phyloP scores from a whole-genome alignment of 2,797 vertebrate genomes.

The Sebastes itinus region DNA sequence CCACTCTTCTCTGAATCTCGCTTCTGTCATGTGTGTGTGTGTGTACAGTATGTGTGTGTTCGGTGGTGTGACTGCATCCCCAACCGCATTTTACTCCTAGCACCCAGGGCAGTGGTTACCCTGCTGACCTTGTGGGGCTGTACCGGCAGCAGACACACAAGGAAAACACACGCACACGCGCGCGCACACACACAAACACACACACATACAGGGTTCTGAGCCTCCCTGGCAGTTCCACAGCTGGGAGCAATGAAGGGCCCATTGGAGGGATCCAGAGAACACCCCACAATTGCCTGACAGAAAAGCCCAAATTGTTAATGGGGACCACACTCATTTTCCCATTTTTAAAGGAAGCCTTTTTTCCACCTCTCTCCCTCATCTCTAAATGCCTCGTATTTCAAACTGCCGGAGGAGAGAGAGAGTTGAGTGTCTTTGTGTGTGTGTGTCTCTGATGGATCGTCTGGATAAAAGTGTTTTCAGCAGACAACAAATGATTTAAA shows the following conservation, averaged over 20 bases:
- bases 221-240: conserved; percentile 80
- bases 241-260: conserved; percentile 84
- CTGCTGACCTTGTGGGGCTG: conserved; percentile 69
- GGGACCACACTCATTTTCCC: conserved; percentile 83
- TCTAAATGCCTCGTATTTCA: conserved; percentile 67
- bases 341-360: conserved; percentile 79
- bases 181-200: conserved; percentile 32
- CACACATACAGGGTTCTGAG: conserved; percentile 46
- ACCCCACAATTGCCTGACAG: conserved; percentile 83
- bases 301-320: conserved; percentile 84
- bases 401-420: conserved; percentile 53
- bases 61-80: conserved; percentile 10
- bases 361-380: conserved; percentile 68
- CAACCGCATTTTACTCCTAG: conserved; percentile 61
- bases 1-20: conserved; percentile 44
- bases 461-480: conserved; percentile 58
- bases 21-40: conserved; percentile 39
- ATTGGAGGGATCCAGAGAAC: conserved; percentile 80
- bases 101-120: conserved; percentile 69
- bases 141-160: conserved; percentile 50
- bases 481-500: conserved; percentile 56
- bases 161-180: conserved; percentile 34
- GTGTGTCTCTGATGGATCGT: conserved; percentile 50
- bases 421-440: conserved; percentile 9
- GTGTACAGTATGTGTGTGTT: conserved; percentile 18